Base-by-base conservation (phyloP, 2,797 vertebrate genomes). In the Ciconia nigra region DNA sequence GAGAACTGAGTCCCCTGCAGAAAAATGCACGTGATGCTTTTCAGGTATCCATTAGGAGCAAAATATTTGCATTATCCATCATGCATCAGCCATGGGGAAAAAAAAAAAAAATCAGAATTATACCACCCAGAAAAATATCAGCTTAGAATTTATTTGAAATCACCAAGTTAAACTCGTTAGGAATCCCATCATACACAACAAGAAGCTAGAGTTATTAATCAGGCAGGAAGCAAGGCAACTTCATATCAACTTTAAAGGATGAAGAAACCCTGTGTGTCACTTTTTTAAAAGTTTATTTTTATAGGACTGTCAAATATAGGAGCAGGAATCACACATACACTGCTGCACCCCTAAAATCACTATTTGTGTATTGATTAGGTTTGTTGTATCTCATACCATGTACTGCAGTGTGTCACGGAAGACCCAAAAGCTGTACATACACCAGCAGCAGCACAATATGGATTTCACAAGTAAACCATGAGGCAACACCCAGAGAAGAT, bases 381-480 rank as follows among this genome's bases (percentile, higher is more conserved):
- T 42, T 5, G 5, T 2, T 67, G 15, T 16, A 62, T 24, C 61
- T 88, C 52, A 55, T 13, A 35, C 2, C 1, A 55, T 0, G 4
- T 29, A 67, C 31, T 73, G 42, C 35, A 55, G 12, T 1, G 5
- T 66, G n/a, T 39, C 24, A 83, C 6, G 9, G 17, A 44, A 78
- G 35, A 76, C 2, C 4, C 11, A 54, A n/a, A 33, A 88, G 39
- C 10, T 24, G 29, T 15, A 59, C 44, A 18, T 4, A n/a, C 0
- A 71, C 7, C 15, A 67, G 5, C 4, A 39, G 14, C 26, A 18
- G 15, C 35, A 61, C 13, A 49, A 26, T 3, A 59, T 0, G 3
- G 47, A 71, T 55, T 91, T 73, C 39, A 39, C n/a, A 77, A 51
- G 52, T 41, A 90, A 62, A 59, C 6, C 3, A 41, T 4, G 6